Evolutionary conservation across 2,797 vertebrate genomes (phyloP).

Genomic region (Neosilurus hyrtlii): DNA sequence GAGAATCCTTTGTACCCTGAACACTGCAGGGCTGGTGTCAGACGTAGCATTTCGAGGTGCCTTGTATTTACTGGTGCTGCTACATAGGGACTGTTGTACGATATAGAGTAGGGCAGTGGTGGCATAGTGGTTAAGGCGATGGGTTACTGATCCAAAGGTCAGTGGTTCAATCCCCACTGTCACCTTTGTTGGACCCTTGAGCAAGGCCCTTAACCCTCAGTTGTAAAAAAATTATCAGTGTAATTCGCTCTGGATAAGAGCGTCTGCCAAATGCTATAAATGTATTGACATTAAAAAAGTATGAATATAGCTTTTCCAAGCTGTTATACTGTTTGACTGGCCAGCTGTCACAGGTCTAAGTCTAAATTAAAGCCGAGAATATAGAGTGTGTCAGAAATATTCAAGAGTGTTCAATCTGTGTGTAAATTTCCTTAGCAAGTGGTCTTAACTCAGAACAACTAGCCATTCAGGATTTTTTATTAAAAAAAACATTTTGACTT

Average conservation of each 20-base stretch:
- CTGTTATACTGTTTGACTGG: neutral
- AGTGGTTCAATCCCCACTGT: no score
- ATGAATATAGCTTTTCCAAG: neutral
- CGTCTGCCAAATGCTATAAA: no score
- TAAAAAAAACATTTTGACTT: no score
- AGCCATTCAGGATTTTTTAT: neutral
- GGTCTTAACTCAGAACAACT: neutral
- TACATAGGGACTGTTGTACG: neutral
- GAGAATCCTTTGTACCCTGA: neutral
- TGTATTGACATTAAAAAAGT: no score
- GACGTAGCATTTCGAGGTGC: neutral
- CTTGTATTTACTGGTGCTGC: conserved; percentile 12
- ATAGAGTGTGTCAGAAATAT: conserved; percentile 10
- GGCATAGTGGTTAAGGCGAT: no score
- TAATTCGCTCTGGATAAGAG: no score
- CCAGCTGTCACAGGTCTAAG: neutral
- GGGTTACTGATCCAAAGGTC: no score
- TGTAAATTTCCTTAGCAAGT: conserved; percentile 29
- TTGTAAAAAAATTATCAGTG: no score
- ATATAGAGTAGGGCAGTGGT: no score
- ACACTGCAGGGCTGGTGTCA: conserved; percentile 11
- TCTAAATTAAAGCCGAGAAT: conserved; percentile 10
- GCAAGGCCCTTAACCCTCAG: no score
- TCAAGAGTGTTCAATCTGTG: conserved; percentile 15
- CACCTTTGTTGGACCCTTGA: no score